Evolutionary conservation across 2,113 vertebrate species (phyloP).

Genomic region (Ellobius talpinus): DNA sequence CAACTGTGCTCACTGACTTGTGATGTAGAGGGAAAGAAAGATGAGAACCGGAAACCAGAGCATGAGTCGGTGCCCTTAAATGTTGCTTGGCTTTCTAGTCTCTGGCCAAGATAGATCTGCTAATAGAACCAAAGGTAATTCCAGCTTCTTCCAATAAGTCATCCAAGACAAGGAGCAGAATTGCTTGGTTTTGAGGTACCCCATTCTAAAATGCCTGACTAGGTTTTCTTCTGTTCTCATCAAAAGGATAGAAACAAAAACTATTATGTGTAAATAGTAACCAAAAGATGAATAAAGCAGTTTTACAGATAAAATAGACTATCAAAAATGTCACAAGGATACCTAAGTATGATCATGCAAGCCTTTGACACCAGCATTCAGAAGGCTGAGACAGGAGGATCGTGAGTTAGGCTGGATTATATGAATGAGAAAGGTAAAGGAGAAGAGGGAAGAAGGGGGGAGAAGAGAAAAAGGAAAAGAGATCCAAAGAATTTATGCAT

Average conservation of each 20-base stretch:
- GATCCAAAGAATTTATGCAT: neutral
- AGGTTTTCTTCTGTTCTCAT: neutral
- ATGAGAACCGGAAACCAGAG: neutral
- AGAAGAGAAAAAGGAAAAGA: neutral
- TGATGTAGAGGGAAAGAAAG: neutral
- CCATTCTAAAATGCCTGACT: neutral
- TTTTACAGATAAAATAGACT: neutral
- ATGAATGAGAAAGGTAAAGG: neutral
- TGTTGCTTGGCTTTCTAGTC: neutral
- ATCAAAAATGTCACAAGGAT: neutral
- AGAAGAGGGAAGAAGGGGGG: neutral
- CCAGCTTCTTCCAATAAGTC: neutral
- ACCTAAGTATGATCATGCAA: neutral
- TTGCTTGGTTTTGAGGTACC: neutral
- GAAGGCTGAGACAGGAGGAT: neutral
- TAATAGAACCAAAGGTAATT: neutral
- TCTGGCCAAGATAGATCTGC: neutral
- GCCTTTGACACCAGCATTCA: no score
- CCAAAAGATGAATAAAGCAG: neutral
- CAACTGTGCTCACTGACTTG: neutral
- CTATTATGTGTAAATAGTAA: neutral
- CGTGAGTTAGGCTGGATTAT: neutral
- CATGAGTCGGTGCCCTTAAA: neutral
- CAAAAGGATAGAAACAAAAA: neutral
- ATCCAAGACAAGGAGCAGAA: no score